Evolutionary conservation across 2,888 invertebrate genomes (phyloP).

Genomic region (Rhorus exstirpatorius): DNA sequence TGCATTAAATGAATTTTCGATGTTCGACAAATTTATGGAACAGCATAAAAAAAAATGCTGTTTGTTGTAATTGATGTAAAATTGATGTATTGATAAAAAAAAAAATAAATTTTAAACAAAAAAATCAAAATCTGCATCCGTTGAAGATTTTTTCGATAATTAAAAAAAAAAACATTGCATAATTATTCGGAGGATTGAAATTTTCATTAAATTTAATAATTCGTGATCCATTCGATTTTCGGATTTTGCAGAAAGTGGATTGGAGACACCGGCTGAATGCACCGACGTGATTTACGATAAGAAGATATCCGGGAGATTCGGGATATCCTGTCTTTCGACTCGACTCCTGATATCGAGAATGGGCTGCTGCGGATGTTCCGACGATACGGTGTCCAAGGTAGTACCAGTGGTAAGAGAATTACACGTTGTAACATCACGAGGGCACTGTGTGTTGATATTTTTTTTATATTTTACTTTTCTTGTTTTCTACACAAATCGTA

Average conservation of each 20-base stretch:
- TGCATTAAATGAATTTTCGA: too few relatives aligned
- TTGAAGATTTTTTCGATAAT: too few relatives aligned
- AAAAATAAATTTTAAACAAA: too few relatives aligned
- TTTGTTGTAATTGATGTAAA: too few relatives aligned
- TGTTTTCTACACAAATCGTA: not conserved
- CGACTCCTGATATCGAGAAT: conserved; percentile 72
- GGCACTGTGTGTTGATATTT: conserved; percentile 54
- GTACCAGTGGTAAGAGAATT: conserved; percentile 78
- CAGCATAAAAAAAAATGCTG: too few relatives aligned
- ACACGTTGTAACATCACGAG: conserved; percentile 55
- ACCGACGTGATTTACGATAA: conserved; percentile 13
- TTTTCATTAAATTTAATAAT: too few relatives aligned
- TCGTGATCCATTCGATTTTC: not conserved
- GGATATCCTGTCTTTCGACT: conserved; percentile 59
- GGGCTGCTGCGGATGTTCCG: conserved; percentile 81
- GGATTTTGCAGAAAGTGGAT: conserved; percentile 38
- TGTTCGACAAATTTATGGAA: too few relatives aligned
- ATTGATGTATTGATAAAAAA: too few relatives aligned
- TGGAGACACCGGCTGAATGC: conserved; percentile 46
- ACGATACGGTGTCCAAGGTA: conserved; percentile 80
- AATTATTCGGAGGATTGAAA: too few relatives aligned
- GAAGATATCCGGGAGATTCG: conserved; percentile 34
- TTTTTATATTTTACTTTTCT: conserved; percentile 17
- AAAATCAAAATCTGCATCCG: too few relatives aligned
- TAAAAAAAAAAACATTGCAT: too few relatives aligned